Evolutionary conservation across 1,140 invertebrate species (phyloP).

Genomic region (Meteorus sp.): DNA sequence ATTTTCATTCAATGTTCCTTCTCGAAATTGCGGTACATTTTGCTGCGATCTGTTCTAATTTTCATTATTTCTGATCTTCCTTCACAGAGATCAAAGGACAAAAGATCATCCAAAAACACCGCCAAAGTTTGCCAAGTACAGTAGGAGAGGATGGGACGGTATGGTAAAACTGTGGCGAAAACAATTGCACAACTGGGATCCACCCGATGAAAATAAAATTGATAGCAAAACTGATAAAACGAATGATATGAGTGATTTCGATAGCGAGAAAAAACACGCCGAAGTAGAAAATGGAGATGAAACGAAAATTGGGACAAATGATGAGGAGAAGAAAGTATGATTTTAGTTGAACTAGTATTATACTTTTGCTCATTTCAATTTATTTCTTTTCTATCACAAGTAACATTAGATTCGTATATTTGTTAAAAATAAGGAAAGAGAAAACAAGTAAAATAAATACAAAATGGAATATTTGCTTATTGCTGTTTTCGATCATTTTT

Average conservation of each 20-base stretch:
- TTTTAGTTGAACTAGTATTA: not conserved
- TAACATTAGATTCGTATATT: too few species aligned
- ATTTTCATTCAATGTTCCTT: conserved; percentile 19
- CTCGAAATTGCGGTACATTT: not conserved
- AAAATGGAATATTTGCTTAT: too few species aligned
- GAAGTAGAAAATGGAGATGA: not conserved
- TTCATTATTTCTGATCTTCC: not conserved
- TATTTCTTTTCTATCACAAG: too few species aligned
- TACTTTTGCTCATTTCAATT: conserved; percentile 1
- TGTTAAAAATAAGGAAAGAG: too few species aligned
- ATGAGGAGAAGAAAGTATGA: not conserved
- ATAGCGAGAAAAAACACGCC: not conserved
- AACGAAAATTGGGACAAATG: not conserved
- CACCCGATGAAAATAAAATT: conserved; percentile 49
- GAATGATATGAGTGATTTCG: not conserved
- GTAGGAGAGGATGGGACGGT: conserved; percentile 86
- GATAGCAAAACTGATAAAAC: conserved; percentile 14
- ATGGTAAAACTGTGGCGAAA: conserved; percentile 85
- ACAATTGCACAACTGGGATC: conserved; percentile 82
- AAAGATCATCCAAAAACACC: conserved; percentile 83
- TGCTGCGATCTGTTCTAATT: not conserved
- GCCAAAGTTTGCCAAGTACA: conserved; percentile 83
- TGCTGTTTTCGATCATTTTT: too few species aligned
- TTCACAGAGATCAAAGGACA: conserved; percentile 65
- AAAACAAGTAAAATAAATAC: too few species aligned